Base-by-base conservation (phyloP, 2,888 invertebrate species). In the Lapara coniferarum region DNA sequence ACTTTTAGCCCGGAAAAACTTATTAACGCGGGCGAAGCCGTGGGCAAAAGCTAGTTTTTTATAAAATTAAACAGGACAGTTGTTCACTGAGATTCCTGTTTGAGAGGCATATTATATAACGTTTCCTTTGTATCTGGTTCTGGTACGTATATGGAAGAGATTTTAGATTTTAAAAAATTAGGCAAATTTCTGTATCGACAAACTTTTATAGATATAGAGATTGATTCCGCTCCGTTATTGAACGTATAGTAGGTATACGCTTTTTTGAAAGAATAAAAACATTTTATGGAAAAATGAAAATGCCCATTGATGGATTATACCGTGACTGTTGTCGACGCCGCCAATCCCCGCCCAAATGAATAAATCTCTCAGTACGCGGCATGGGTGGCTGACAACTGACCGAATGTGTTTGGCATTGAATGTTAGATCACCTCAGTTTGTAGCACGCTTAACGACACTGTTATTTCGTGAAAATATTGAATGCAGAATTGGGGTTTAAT, bases 371-470 rank as follows among this genome's bases (percentile, higher is more conserved):
- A 75, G 81, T 76, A 80, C 78, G 77, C 68, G 74, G 78, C 81
- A 82, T 83, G 83, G 82, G 81, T 82, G 75, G 78, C 74, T 81
- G 85, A 87, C 86, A 84, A 78, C 74, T 73, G 76, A 74, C 78
- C 83, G 79, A 78, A 77, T 87, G 86, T 77, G 83, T 85, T 83
- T 86, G 86, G 82, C 85, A 78, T 81, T 79, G 78, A 77, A 81
- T 84, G 85, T 83, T 85, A 83, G 84, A 85, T 84, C 82, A 79
- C 80, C 13, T 66, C 66, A 53, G 63, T 63, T 63, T 63, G 63
- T 44, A 46, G 63, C 49, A 19, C 13, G 46, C 19, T 19, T 19
- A 63, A 63, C 19, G 63, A 63, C 19, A 44, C 10, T n/a, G 49
- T 19, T 63, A 63, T 63, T 63, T 49, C 19, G 19, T 63, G 49